Percentiles rank a stretch among this genome's conserved stretches.
Conservation (phyloP, 2,888 invertebrate species). For the Selenia dentaria region DNA sequence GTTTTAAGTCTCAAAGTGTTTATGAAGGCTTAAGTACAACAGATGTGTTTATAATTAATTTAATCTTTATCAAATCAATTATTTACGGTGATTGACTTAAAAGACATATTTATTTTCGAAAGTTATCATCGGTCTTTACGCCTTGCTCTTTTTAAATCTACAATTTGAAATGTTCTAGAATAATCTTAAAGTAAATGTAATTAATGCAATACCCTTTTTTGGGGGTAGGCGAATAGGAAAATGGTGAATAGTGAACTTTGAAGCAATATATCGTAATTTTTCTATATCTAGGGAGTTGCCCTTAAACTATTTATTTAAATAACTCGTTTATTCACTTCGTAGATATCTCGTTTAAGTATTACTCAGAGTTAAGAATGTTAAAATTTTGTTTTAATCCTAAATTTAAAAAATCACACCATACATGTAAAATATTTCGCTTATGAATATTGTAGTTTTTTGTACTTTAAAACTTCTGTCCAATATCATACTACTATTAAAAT, state of each 20-base stretch:
- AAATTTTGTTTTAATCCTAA: no score
- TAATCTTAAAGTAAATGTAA: slow-evolving; percentile 1
- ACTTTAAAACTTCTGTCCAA: no score
- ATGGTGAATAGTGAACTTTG: slow-evolving; percentile 9
- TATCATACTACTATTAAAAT: no score
- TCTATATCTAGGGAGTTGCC: slow-evolving; percentile 8
- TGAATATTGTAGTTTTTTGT: no score
- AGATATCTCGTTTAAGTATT: slow-evolving; percentile 9
- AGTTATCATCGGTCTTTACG: slow-evolving; percentile 2
- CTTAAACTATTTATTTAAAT: slow-evolving; percentile 6
- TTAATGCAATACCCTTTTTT: slow-evolving; percentile 11
- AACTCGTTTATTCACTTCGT: not conserved
- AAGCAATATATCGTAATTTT: slow-evolving; percentile 16
- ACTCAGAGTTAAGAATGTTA: slow-evolving; percentile 1
- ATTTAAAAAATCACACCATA: no score
- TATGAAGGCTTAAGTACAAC: slow-evolving; percentile 27
- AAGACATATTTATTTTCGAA: slow-evolving; percentile 15
- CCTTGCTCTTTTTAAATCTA: slow-evolving; percentile 7
- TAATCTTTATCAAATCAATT: slow-evolving; percentile 18
- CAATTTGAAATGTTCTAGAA: slow-evolving; percentile 13
- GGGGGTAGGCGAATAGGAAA: slow-evolving; percentile 9
- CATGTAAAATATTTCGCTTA: no score
- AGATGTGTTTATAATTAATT: slow-evolving; percentile 11
- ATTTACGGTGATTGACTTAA: slow-evolving; percentile 20
- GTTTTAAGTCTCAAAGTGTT: slow-evolving; percentile 13